Conservation (phyloP, 1,140 invertebrate species). For the Macrocentrus cingulum region DNA sequence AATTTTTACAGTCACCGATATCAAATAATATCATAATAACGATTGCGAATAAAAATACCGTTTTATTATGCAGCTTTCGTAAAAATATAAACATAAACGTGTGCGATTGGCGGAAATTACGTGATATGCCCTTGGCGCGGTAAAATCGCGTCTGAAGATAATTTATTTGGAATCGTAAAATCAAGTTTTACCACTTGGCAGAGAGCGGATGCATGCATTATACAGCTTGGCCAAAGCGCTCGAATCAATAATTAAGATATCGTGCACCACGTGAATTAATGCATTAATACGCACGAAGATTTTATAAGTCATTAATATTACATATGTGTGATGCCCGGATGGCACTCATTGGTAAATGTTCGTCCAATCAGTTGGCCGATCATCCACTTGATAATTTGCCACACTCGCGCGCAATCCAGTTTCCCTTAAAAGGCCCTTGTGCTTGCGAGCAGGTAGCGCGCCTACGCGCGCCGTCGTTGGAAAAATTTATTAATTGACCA, state of each 20-base stretch:
- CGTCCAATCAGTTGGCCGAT: background rate
- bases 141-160: conserved; percentile 24
- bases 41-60: no score
- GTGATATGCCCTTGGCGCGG: background rate
- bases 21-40: no score
- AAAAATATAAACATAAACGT: no score
- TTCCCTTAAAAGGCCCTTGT: conserved; percentile 21
- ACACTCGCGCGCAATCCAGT: conserved; percentile 24
- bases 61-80: no score
- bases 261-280: conserved; percentile 25
- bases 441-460: conserved; percentile 24
- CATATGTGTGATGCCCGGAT: no score
- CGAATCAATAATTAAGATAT: conserved; percentile 41
- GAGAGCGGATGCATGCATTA: conserved; percentile 7
- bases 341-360: no score
- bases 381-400: conserved; percentile 2
- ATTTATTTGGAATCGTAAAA: conserved; percentile 47
- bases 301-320: no score
- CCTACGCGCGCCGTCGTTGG: conserved; percentile 9
- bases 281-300: conserved; percentile 17
- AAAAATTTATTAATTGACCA: background rate
- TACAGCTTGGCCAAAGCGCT: conserved; percentile 14
- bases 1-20: no score
- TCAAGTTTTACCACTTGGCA: conserved; percentile 43
- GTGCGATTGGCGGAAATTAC: no score